A percentile compares a stretch with the other conserved stretches of the same genome.
Conservation (phyloP, 30 jellyfish, hydroid and myxozoan genomes). For the Aurelia sp. region DNA sequence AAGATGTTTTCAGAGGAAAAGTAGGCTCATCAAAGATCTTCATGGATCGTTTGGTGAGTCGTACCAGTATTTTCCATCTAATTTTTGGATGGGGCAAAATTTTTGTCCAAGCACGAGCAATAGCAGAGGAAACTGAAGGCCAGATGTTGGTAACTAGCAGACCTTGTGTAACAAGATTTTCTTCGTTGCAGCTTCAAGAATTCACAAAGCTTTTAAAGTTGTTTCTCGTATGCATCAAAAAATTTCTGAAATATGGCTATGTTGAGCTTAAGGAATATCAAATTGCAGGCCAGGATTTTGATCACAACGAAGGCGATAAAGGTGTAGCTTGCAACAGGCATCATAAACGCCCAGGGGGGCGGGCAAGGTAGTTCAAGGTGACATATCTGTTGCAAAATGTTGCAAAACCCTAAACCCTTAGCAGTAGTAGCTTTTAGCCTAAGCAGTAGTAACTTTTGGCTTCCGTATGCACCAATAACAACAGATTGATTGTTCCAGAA, state of each 20-base stretch:
- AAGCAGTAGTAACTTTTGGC: no score
- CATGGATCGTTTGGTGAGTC: conserved; percentile 17
- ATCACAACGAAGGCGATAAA: no score
- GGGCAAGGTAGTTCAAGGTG: no score
- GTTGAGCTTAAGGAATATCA: conserved; percentile 19
- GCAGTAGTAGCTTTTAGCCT: no score
- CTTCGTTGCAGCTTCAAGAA: conserved; percentile 23
- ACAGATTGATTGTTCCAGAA: no score
- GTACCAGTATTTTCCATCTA: conserved; percentile 19
- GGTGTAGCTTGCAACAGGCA: no score
- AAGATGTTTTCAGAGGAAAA: conserved; percentile 27
- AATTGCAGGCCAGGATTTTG: conserved; percentile 43
- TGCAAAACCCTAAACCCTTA: no score
- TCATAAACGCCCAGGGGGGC: no score
- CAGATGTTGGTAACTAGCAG: conserved; percentile 24
- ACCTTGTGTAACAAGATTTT: conserved; percentile 37
- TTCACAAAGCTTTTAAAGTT: conserved; percentile 19
- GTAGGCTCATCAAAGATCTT: conserved; percentile 3
- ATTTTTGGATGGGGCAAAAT: conserved; percentile 20
- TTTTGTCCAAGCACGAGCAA: conserved; percentile 10
- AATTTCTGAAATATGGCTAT: conserved; percentile 20
- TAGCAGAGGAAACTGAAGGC: neutral
- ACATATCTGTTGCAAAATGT: no score
- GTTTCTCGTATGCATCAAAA: conserved; percentile 17
- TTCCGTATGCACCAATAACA: no score